Evolutionary conservation across 64 coral and sea anemone species (phyloP).

Genomic region (Porites australiensis): DNA sequence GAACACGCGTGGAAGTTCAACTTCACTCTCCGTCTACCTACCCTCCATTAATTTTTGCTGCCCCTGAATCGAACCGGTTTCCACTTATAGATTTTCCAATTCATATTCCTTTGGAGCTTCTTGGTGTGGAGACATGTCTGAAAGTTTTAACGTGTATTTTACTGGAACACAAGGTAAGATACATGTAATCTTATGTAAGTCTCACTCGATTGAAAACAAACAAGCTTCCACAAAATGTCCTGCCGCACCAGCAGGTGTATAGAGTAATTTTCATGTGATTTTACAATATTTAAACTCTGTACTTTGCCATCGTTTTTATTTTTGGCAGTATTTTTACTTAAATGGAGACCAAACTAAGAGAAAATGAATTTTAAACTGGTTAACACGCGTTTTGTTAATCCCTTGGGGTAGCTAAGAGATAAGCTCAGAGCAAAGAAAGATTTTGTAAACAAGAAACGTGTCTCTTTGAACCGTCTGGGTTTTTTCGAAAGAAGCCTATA

Average conservation of each 20-base stretch:
- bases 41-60: slow-evolving; percentile 82
- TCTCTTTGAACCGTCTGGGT: too few species aligned
- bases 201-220: slow-evolving; percentile 29
- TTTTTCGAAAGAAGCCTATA: too few species aligned
- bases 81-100: slow-evolving; percentile 97
- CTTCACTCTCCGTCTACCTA: slow-evolving; percentile 65
- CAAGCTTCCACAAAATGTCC: background rate
- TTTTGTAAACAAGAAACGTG: too few species aligned
- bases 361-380: background rate
- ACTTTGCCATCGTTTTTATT: too few species aligned
- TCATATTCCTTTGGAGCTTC: slow-evolving; percentile 94
- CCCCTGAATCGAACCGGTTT: slow-evolving; percentile 86
- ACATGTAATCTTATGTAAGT: background rate
- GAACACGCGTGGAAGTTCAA: slow-evolving; percentile 88
- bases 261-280: background rate
- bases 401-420: background rate
- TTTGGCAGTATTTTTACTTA: background rate
- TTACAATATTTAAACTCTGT: too few species aligned
- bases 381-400: background rate
- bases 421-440: too few species aligned
- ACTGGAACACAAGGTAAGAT: slow-evolving; percentile 94
- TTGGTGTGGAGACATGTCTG: slow-evolving; percentile 96
- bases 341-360: background rate
- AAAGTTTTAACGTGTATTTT: slow-evolving; percentile 98
- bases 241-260: slow-evolving; percentile 8